These are phyloP conservation scores for Bombylius major DNA, from an alignment of 2,888 invertebrate genomes.

Conservation along the genomic window DNA sequence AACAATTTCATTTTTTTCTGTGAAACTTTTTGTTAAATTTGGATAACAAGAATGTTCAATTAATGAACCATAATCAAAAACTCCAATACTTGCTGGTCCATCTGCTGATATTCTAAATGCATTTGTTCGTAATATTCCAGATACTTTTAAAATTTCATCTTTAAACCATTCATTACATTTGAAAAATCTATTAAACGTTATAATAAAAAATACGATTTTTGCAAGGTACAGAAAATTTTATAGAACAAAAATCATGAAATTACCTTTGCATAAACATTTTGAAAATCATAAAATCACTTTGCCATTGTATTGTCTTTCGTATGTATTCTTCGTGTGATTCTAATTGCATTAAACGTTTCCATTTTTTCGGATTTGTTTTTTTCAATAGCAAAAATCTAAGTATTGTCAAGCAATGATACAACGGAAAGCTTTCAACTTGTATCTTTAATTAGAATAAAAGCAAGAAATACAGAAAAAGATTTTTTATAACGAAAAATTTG, in stretches of 20 bases:
- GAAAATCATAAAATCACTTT: slow-evolving; percentile 40
- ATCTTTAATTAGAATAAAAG: slow-evolving; percentile 36
- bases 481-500: no score
- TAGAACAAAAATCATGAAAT: neutral
- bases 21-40: slow-evolving; percentile 71
- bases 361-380: slow-evolving; percentile 46
- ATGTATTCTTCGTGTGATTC: slow-evolving; percentile 55
- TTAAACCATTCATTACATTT: slow-evolving; percentile 50
- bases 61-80: slow-evolving; percentile 63
- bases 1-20: slow-evolving; percentile 48
- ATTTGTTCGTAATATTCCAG: slow-evolving; percentile 70
- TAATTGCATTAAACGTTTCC: slow-evolving; percentile 47
- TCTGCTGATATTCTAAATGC: slow-evolving; percentile 67
- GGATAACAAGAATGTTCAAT: slow-evolving; percentile 71
- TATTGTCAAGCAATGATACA: slow-evolving; percentile 59
- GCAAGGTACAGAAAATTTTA: no score
- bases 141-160: slow-evolving; percentile 60
- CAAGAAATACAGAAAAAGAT: neutral
- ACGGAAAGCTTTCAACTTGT: slow-evolving; percentile 55
- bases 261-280: slow-evolving; percentile 32
- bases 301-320: slow-evolving; percentile 48
- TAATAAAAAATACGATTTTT: slow-evolving; percentile 31
- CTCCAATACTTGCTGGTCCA: slow-evolving; percentile 58
- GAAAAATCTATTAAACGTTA: slow-evolving; percentile 54
- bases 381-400: slow-evolving; percentile 59